A percentile compares a stretch with the other conserved stretches of the same genome.
Evolutionary conservation across 2,113 vertebrate species (phyloP).

Genomic region (Danio rerio): DNA sequence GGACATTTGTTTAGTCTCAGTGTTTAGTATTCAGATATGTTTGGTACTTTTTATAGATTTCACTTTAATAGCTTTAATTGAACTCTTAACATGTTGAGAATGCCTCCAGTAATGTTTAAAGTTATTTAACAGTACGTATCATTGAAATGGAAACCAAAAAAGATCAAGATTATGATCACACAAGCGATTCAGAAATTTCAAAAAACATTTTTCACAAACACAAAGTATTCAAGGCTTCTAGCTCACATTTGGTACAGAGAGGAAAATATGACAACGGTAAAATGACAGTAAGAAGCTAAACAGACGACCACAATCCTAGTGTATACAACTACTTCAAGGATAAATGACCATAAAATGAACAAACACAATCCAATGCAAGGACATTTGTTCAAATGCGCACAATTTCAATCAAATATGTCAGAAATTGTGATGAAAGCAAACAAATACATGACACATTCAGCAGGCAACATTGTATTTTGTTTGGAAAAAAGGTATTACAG

Average conservation of each 20-base stretch:
- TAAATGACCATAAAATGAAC: background rate
- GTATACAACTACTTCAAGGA: no score
- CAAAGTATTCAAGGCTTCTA: conserved; percentile 4
- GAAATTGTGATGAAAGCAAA: background rate
- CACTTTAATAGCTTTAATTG: background rate
- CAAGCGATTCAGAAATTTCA: background rate
- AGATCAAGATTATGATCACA: background rate
- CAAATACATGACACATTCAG: background rate
- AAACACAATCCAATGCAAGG: background rate
- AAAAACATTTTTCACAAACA: background rate
- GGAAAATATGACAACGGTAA: background rate
- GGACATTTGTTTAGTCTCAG: background rate
- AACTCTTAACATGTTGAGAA: background rate
- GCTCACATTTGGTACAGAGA: background rate
- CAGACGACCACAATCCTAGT: background rate
- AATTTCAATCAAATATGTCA: background rate
- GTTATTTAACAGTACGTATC: background rate
- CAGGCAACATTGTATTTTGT: background rate
- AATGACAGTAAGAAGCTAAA: background rate
- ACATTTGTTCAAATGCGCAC: background rate
- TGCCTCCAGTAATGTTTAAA: background rate
- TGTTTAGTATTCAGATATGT: background rate
- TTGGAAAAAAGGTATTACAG: background rate
- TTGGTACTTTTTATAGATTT: background rate
- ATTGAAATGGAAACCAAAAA: background rate